A percentile compares a stretch with the other conserved stretches of the same genome.
phyloP scores from a whole-genome alignment of 2,888 invertebrate species.

The Patella caerulea region DNA sequence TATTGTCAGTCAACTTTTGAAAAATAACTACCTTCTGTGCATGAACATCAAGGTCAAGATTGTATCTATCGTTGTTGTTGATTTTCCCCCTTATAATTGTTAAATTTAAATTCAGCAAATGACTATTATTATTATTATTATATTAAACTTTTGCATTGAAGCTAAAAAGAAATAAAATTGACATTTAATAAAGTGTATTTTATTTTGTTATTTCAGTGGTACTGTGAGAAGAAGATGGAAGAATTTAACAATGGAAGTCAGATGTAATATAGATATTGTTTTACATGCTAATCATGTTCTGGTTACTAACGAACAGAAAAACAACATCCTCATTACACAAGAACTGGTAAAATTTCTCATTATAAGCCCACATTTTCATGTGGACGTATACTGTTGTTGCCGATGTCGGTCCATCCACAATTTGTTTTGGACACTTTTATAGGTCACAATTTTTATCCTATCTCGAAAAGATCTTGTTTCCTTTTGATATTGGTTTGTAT shows the following conservation, averaged over 20 bases:
- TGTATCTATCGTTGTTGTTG: neutral
- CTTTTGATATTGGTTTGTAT: too few relatives aligned
- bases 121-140: neutral
- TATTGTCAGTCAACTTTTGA: too few relatives aligned
- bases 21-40: too few relatives aligned
- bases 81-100: neutral
- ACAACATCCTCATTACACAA: constrained; percentile 65
- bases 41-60: too few relatives aligned
- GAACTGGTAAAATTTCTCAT: constrained; percentile 58
- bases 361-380: too few relatives aligned
- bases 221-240: constrained; percentile 83
- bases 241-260: constrained; percentile 76
- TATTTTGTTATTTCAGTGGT: constrained; percentile 76
- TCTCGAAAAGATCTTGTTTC: too few relatives aligned
- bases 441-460: too few relatives aligned
- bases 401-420: too few relatives aligned
- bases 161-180: neutral
- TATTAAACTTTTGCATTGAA: neutral
- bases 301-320: constrained; percentile 71
- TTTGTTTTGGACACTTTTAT: too few relatives aligned
- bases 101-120: neutral
- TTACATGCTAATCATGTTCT: constrained; percentile 81
- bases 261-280: constrained; percentile 81
- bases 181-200: neutral
- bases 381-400: too few relatives aligned